A percentile compares a stretch with the other conserved stretches of the same genome.
phyloP scores from a whole-genome alignment of 2,797 vertebrate genomes.

The Enteromius argenteus region DNA sequence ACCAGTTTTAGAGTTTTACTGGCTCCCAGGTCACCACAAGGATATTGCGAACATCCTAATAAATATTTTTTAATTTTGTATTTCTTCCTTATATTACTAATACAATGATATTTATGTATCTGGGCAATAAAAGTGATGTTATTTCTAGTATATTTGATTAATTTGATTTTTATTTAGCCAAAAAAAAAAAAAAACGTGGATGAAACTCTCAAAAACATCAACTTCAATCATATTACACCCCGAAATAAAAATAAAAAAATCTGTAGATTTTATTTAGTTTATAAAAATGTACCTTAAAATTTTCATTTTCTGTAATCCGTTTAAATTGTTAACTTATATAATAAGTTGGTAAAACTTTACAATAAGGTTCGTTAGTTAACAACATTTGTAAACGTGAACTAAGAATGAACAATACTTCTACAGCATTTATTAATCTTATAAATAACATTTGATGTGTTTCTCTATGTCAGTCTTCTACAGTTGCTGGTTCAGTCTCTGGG shows the following conservation, averaged over 20 bases:
- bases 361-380: too few species aligned
- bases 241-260: background rate
- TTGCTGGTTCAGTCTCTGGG: constrained; percentile 81
- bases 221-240: background rate
- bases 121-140: background rate
- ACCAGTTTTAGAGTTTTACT: background rate
- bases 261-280: background rate
- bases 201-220: background rate
- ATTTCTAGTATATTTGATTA: too few species aligned
- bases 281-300: background rate
- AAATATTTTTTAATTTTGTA: background rate
- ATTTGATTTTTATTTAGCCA: background rate
- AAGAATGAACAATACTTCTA: too few species aligned
- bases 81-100: background rate
- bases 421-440: too few species aligned
- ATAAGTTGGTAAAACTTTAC: too few species aligned
- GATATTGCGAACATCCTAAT: background rate
- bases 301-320: background rate
- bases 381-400: too few species aligned
- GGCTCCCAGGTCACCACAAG: background rate
- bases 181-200: background rate
- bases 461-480: constrained; percentile 78
- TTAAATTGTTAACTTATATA: background rate
- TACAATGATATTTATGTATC: background rate
- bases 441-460: background rate